phyloP scores from a whole-genome alignment of 2,113 vertebrate species.

The Ia io region DNA sequence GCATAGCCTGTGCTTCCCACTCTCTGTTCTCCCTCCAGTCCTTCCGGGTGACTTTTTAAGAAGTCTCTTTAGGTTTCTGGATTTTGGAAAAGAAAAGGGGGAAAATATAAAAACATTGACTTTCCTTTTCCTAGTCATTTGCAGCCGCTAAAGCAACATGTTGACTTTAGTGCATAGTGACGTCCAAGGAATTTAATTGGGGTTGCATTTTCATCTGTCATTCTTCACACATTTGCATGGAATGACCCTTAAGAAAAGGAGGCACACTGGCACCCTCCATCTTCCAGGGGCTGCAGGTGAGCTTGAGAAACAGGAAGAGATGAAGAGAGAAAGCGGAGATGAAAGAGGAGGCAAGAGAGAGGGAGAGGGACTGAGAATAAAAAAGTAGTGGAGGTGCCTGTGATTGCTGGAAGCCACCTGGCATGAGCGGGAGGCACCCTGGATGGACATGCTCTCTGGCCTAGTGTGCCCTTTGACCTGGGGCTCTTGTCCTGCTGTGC shows the following conservation, averaged over 20 bases:
- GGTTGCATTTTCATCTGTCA: constrained; percentile 76
- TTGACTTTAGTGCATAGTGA: constrained; percentile 63
- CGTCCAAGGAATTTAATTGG: constrained; percentile 69
- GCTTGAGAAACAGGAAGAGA: background rate
- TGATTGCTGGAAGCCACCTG: rapidly evolving
- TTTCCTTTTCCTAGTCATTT: constrained; percentile 55
- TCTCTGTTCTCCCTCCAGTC: background rate
- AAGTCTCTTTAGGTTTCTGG: constrained; percentile 55
- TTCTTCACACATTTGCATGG: constrained; percentile 72
- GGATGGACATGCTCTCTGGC: rapidly evolving
- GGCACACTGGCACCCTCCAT: background rate
- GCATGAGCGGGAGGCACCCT: rapidly evolving
- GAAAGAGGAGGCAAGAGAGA: background rate
- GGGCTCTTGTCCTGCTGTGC: rapidly evolving
- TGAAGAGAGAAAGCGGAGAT: too few relatives aligned
- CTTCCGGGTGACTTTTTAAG: constrained; percentile 44
- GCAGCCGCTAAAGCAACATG: constrained; percentile 67
- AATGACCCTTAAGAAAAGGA: background rate
- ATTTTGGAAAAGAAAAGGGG: background rate
- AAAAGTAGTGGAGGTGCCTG: rapidly evolving
- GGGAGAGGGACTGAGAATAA: too few relatives aligned
- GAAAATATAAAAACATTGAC: background rate
- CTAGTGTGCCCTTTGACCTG: rapidly evolving
- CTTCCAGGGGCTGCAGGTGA: background rate
- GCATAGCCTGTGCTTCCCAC: background rate